Evolutionary conservation across 2,797 vertebrate genomes (phyloP).

Genomic region (Pithecia hirsuta): DNA sequence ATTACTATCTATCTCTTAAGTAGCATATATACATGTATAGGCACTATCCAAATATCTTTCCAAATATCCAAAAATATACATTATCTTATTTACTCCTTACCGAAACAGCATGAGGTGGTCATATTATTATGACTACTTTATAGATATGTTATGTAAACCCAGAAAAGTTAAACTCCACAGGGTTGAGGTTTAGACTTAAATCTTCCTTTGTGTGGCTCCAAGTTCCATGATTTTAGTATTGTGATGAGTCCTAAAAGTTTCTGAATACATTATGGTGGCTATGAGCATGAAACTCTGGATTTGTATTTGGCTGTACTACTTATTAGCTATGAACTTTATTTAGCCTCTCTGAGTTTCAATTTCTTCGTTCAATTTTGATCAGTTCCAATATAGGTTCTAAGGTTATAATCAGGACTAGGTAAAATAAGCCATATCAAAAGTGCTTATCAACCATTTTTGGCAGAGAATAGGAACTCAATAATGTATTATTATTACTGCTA

Average conservation of each 20-base stretch:
- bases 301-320: neutral
- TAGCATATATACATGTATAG: neutral
- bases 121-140: neutral
- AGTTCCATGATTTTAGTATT: neutral
- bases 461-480: neutral
- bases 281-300: neutral
- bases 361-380: neutral
- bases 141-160: neutral
- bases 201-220: neutral
- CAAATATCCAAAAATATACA: too few relatives aligned
- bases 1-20: neutral
- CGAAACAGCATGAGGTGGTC: neutral
- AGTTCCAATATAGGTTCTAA: neutral
- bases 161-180: neutral
- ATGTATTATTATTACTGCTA: neutral
- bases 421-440: neutral
- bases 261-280: too few relatives aligned
- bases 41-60: neutral
- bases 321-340: neutral
- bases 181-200: neutral
- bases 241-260: neutral
- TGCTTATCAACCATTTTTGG: neutral
- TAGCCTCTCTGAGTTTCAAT: slow-evolving; percentile 2
- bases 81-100: neutral
- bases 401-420: neutral